Conservation (phyloP, 1,140 invertebrate genomes). For the Microplitis mediator region DNA sequence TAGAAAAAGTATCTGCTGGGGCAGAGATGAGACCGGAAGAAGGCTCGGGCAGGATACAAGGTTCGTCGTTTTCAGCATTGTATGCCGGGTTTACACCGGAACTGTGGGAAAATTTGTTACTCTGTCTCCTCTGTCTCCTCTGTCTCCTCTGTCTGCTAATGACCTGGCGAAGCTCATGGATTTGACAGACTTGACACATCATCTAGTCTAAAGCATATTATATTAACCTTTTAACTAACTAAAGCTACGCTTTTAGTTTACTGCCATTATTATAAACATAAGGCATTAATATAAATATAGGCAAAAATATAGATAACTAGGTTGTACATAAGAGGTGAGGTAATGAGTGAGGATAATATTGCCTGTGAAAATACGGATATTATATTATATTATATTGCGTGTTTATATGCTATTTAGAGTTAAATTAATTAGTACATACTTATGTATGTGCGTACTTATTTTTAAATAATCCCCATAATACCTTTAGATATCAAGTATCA, state of each 20-base stretch:
- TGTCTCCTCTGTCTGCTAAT: background rate
- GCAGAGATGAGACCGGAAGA: constrained; percentile 38
- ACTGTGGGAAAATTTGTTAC: constrained; percentile 49
- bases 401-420: background rate
- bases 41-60: constrained; percentile 45
- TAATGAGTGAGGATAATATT: background rate
- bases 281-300: background rate
- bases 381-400: background rate
- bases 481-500: too few species aligned
- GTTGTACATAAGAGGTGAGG: background rate
- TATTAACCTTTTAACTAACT: background rate
- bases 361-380: background rate
- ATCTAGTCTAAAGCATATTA: background rate
- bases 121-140: too few species aligned
- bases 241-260: background rate
- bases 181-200: background rate
- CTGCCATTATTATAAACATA: background rate
- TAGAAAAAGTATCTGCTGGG: background rate
- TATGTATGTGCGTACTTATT: background rate
- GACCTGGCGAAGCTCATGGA: background rate
- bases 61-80: constrained; percentile 46
- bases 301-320: too few species aligned
- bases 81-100: constrained; percentile 39
- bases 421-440: background rate
- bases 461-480: background rate